Conservation (phyloP, 2,888 invertebrate species). For the Dascillus cervinus region DNA sequence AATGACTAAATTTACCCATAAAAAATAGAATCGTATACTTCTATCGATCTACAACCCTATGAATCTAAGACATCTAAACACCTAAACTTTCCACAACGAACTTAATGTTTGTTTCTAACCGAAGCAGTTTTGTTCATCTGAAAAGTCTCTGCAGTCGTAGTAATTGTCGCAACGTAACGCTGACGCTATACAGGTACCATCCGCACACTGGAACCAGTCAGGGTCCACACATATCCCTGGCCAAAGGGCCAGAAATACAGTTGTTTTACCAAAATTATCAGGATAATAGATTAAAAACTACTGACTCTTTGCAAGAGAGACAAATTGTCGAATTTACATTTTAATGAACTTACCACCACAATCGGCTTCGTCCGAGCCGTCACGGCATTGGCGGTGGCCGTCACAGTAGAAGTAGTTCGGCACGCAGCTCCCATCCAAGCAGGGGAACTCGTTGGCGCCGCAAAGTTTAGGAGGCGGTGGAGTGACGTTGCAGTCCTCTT, state of each 20-base stretch:
- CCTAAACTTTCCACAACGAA: constrained; percentile 23
- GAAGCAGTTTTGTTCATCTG: constrained; percentile 81
- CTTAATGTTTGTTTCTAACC: constrained; percentile 47
- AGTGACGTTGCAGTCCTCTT: constrained; percentile 42
- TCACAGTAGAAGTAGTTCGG: constrained; percentile 48
- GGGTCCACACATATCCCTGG: constrained; percentile 43
- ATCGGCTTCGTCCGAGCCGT: constrained; percentile 55
- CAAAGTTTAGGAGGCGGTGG: constrained; percentile 36
- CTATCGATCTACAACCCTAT: neutral
- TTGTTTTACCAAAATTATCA: neutral
- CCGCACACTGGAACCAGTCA: constrained; percentile 50
- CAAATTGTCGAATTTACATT: neutral
- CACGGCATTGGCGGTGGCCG: constrained; percentile 47
- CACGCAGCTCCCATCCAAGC: constrained; percentile 55
- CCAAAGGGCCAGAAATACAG: constrained; percentile 19
- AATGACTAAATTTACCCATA: too few relatives aligned
- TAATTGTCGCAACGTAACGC: constrained; percentile 78
- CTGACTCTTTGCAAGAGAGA: too few relatives aligned
- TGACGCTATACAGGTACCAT: constrained; percentile 71
- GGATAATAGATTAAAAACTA: neutral
- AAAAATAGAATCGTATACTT: too few relatives aligned
- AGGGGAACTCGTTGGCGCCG: constrained; percentile 49
- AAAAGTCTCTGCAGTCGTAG: constrained; percentile 86
- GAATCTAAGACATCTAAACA: constrained; percentile 16
- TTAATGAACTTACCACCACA: constrained; percentile 45